phyloP scores from a whole-genome alignment of 2,113 vertebrate species.

The Amphilophus citrinellus region DNA sequence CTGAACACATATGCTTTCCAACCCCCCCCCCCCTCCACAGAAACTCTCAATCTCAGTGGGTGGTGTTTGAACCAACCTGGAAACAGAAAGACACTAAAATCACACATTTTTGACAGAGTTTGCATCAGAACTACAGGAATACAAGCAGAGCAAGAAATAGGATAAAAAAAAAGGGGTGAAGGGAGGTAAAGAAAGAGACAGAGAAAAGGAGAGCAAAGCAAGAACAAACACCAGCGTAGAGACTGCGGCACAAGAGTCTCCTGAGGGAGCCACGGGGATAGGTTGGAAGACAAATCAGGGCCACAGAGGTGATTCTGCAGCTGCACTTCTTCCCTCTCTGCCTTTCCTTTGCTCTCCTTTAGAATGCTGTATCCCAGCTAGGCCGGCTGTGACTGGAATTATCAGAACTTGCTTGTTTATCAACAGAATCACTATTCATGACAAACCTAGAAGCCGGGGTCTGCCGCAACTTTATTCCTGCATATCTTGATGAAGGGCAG shows the following conservation, averaged over 20 bases:
- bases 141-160: not conserved
- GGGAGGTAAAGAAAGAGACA: conserved; percentile 13
- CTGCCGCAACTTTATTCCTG: conserved; percentile 37
- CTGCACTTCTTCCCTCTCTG: conserved; percentile 43
- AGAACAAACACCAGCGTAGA: conserved; percentile 49
- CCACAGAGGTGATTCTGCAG: conserved; percentile 69
- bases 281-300: conserved; percentile 68
- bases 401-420: conserved; percentile 37
- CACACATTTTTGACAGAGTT: not conserved
- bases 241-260: conserved; percentile 65
- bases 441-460: conserved; percentile 11
- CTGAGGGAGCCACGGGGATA: conserved; percentile 61
- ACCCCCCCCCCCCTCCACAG: not conserved
- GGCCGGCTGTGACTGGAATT: conserved; percentile 6
- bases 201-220: conserved; percentile 41
- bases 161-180: not conserved
- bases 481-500: conserved; percentile 54
- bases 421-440: conserved; percentile 52
- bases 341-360: conserved; percentile 10
- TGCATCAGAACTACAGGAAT: not conserved
- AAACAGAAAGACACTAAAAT: not conserved
- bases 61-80: conserved; percentile 18
- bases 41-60: not conserved
- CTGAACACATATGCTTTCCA: conserved; percentile 29
- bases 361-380: not conserved